Base-by-base conservation (phyloP, 2,797 vertebrate species). In the Propithecus deckenii region DNA sequence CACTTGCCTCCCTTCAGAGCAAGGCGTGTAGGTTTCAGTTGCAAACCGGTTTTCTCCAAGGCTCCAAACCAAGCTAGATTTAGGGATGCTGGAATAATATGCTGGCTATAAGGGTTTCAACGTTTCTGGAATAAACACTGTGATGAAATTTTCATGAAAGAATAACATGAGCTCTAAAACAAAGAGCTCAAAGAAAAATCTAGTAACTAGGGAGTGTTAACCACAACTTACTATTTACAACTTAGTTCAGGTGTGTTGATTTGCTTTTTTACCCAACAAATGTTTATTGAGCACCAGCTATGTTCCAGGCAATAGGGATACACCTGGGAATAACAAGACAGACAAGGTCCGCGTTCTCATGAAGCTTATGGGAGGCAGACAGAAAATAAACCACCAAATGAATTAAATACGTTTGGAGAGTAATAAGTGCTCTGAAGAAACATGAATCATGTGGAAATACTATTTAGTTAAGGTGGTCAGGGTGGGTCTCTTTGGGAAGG, bases 181-280 rank as follows among this genome's bases (percentile, higher is more conserved):
- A 50, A 90, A 75, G 46, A 88, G 50, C 43, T 63, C 43, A 88
- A 79, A 91, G 78, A 75, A 69, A 91, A 84, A 41, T 28, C 41
- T 48, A 35, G 15, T 20, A 50, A 71, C 18, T 74, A 92, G 43
- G 41, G 52, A 84, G 4, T 41, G 35, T 76, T 91, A 50, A 75
- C 63, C 28, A 17, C 43, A 92, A 2, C 43, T 65, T 41, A 84
- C 18, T 59, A 57, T 59, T 61, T 63, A 69, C 7, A 72, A 30
- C 48, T 75, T 52, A 65, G 63, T n/a, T 84, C 46, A 85, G 52
- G 17, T 75, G 57, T 79, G 52, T 89, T 59, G 38, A 41, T 76
- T 90, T 93, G 67, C n/a, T 65, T 80, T 55, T 25, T 93, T 85
- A 63, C 43, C 91, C 86, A 80, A 84, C 41, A 89, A 69, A 43